Base-by-base conservation (phyloP, 2,113 vertebrate species). In the Todiramphus chloris region DNA sequence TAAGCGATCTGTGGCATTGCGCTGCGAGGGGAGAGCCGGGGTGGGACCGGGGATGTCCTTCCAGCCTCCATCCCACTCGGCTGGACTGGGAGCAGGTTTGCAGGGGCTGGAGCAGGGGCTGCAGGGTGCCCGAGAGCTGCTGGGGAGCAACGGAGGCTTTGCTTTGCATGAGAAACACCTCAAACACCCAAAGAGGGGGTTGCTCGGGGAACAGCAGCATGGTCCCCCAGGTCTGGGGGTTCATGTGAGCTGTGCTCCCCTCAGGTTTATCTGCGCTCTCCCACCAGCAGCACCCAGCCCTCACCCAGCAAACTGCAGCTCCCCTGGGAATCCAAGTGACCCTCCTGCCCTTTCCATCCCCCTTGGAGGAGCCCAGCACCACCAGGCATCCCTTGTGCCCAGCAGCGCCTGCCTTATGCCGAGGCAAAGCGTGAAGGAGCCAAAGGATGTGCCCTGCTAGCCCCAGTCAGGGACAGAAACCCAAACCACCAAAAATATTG, bases 21-120 rank as follows among this genome's bases (percentile, higher is more conserved):
- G 83, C 91, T 79, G 89, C 0, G 1, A 81, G 81, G 21, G 53
- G 76, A 93, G 27, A 91, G 80, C 51, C 4, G 3, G 16, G 67
- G 55, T 33, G 28, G 41, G 8, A 60, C 9, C 4, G 2, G 33
- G 74, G 79, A 60, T 7, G 5, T 44, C 70, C 30, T 43, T 53
- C 66, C 55, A 13, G 67, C 69, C 56, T 35, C 90, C 0, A 0
- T 33, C 44, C 25, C 48, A 1, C 0, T 24, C 0, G 0, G 37
- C 46, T 55, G 67, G n/a, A 41, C 33, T 8, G 0, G 4, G 51
- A 70, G 35, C 1, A 8, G 56, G 8, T 55, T 63, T 25, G 56
- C 33, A 51, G 91, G 64, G 10, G 19, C 67, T 78, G 72, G 12
- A 9, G 48, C 33, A 51, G 91, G 64, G 11, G 19, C 67, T 78